Base-by-base conservation (phyloP, 2,113 vertebrate genomes). In the Paramisgurnus dabryanus region DNA sequence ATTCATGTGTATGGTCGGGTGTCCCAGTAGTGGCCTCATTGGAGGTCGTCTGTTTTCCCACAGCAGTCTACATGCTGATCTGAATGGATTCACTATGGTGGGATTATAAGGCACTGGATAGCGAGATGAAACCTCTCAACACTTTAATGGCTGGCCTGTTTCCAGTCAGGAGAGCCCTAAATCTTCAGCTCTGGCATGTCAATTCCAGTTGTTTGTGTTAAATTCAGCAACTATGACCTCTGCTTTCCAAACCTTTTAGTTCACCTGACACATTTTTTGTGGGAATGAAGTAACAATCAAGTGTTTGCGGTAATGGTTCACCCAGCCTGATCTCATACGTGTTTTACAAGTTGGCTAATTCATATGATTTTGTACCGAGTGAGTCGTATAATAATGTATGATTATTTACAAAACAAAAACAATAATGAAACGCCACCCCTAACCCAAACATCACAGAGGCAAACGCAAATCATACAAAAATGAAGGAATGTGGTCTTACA, bases 171-270 rank as follows among this genome's bases (percentile, higher is more conserved):
- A 61, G 55, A 60, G 66, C 67, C n/a, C 68, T 67, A 58, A 80
- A 76, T 61, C 43, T 45, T 11, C 9, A 43, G 76, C 17, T n/a
- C 70, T 86, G 70, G 83, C 86, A 58, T 77, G 85, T 76, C 80
- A 87, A 88, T 84, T 85, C 83, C 81, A 87, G 85, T 87, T 88
- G 78, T 18, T 78, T 85, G 74, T 83, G 90, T 81, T 84, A 88
- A 85, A 92, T 91, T 93, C 86, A 81, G 79, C 87, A 89, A 57
- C 84, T 72, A 49, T 76, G 68, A 78, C 78, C 66, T 72, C 43
- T 80, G 61, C 22, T 15, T 80, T 61, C 50, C 74, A 79, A 72
- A 53, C 55, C 34, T 50, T 39, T 43, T 17, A 34, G 41, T 76
- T 64, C 41, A 78, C 34, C 71, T 78, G 57, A 67, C 66, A 73